Base-by-base conservation (phyloP, 2,797 vertebrate genomes). In the Vespertilio murinus region DNA sequence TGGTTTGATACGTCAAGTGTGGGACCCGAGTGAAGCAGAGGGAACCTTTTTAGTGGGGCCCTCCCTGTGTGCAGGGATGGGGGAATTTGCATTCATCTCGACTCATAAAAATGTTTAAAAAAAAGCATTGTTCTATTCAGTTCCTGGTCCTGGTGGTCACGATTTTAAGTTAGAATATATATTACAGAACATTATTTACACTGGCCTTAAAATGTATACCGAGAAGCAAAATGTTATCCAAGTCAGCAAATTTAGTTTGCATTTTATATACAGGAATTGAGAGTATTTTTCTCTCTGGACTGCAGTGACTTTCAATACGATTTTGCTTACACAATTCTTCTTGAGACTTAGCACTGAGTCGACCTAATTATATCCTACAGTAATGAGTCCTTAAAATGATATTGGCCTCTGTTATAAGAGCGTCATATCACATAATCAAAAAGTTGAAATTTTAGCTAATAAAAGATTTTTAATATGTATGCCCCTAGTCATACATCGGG, bases 261-360 rank as follows among this genome's bases (percentile, higher is more conserved):
- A 40, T 90, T 92, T 94, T 89, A 47, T 85, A n/a, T 13, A 75
- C 3, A 73, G 73, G 20, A 52, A 61, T 20, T 42, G 35, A 33
- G 12, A 80, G 0, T 40, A 42, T 88, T 92, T 86, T 59, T 25
- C 22, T 33, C 42, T 16, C 12, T 52, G 38, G 25, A 74, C 3
- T 12, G 4, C 90, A 47, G 35, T 90, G 59, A 86, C 22, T 91
- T 78, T 69, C 71, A 79, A 30, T 65, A 42, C 7, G 77, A 54
- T 84, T 92, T 94, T 91, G n/a, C 77, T 90, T 86, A 59, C 18
- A 78, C 3, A 35, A 25, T 95, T 86, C 47, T 93, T 94, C 61
- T 78, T 42, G 6, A 78, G n/a, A 33, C 33, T 67, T 80, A 49
- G n/a, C 45, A 59, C 45, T 30, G 33, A 88, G 65, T 64, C 49